phyloP scores from a whole-genome alignment of 2,888 invertebrate species.

The Beris morrisii region DNA sequence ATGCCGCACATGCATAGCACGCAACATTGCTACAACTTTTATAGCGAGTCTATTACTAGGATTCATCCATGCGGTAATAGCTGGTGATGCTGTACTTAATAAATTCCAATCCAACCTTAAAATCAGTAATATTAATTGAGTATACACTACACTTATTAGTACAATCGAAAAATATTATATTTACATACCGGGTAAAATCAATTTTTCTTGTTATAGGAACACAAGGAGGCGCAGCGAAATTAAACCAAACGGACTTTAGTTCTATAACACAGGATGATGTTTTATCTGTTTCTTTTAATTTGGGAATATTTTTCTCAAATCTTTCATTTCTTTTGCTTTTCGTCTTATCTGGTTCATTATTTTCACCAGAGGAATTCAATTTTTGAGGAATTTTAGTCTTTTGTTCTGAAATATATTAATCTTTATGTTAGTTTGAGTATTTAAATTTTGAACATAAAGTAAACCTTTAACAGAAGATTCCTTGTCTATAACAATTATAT shows the following conservation, averaged over 20 bases:
- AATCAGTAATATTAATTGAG: no score
- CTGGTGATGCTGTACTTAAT: slow-evolving; percentile 92
- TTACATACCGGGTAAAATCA: slow-evolving; percentile 78
- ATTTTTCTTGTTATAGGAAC: slow-evolving; percentile 93
- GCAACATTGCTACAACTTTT: slow-evolving; percentile 77
- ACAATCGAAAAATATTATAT: not conserved
- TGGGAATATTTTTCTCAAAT: slow-evolving; percentile 56
- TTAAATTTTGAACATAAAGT: not conserved
- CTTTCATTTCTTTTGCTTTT: slow-evolving; percentile 48
- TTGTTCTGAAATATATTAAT: slow-evolving; percentile 16
- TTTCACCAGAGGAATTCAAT: slow-evolving; percentile 53
- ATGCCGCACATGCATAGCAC: slow-evolving; percentile 75
- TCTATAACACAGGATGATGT: slow-evolving; percentile 86
- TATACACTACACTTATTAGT: no score
- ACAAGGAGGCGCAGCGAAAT: slow-evolving; percentile 95
- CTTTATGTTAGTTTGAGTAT: not conserved
- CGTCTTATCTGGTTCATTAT: slow-evolving; percentile 56
- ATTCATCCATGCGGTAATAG: slow-evolving; percentile 98
- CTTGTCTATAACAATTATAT: slow-evolving; percentile 46
- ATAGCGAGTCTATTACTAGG: slow-evolving; percentile 89
- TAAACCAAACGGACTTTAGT: slow-evolving; percentile 91
- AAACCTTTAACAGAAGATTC: slow-evolving; percentile 37
- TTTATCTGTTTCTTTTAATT: slow-evolving; percentile 67
- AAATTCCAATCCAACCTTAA: slow-evolving; percentile 89
- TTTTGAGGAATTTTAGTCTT: slow-evolving; percentile 33